Evolutionary conservation across 2,797 vertebrate species (phyloP), one percentile per base, ranked within the genome.

Genomic region (Synanceia verrucosa): DNA sequence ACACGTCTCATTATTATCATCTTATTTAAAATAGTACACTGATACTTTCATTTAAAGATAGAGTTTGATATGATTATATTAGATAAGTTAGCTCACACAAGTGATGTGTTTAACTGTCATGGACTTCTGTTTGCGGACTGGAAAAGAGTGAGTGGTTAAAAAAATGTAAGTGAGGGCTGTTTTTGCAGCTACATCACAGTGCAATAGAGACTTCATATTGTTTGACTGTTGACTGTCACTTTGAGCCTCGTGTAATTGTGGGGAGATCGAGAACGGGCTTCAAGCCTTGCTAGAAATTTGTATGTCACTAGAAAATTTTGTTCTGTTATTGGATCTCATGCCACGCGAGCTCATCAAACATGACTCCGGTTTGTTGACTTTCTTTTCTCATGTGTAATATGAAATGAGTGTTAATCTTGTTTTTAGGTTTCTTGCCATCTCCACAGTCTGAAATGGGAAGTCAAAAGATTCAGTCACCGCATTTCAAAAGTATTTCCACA

Each of bases 1-100:
- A 50, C 19, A 64, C 68, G 23, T 82, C 83, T 85, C 70, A 81
- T 85, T 55, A 78, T 78, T 81, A 78, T 85, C 66, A 66, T 71
- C 43, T 70, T 93, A 92, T 92, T 93, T 92, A 91, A 92, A 89
- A 84, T 73, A 86, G 72, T 83, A 91, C 88, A 89, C 87, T 92
- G 90, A 91, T 85, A 88, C 83, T 89, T 93, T 93, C 70, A 78
- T 86, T 89, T 84, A 78, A 68, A 76, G 70, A 68, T 65, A 82
- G 66, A 75, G 70, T 84, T 82, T 67, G 66, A 64, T 78, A 63
- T 53, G 48, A 70, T 78, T 41, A 77, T 81, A 71, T 90, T 78
- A 82, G 60, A 75, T 81, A 71, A 81, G 63, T 75, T 71, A 72
- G 85, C 64, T 59, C 55, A 73, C 63, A 74, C 65, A 79, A 36